Conservation (phyloP, 2,797 vertebrate genomes). For the Eulemur albifrons region DNA sequence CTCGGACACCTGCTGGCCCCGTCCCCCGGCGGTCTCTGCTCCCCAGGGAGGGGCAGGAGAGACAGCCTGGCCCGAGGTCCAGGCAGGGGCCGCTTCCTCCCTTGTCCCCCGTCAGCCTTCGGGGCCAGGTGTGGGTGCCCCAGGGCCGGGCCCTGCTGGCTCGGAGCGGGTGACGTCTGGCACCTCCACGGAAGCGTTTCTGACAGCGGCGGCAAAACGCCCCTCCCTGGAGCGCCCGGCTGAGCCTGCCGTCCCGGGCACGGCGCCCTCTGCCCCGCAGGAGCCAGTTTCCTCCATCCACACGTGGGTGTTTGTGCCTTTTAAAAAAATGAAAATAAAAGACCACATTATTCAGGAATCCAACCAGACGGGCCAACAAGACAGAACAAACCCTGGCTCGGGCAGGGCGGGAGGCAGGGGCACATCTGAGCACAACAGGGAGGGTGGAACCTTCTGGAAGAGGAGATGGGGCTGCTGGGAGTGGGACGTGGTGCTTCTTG, state of each 20-base stretch:
- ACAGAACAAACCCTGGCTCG: not conserved
- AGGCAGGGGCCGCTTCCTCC: rapidly evolving
- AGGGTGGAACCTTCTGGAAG: not conserved
- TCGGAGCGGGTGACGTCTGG: no score
- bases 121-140: not conserved
- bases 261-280: not conserved
- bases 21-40: not conserved
- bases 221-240: no score
- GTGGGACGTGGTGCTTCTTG: not conserved
- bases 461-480: not conserved
- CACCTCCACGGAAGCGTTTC: no score
- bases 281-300: not conserved
- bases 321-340: conserved; percentile 43
- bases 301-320: not conserved
- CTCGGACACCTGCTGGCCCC: not conserved
- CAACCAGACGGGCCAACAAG: not conserved
- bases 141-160: no score
- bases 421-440: not conserved
- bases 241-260: not conserved
- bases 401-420: not conserved
- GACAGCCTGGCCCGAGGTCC: rapidly evolving
- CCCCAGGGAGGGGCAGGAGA: not conserved
- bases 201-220: no score
- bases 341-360: conserved; percentile 55
- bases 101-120: not conserved